Evolutionary conservation across 2,113 vertebrate genomes (phyloP).

Genomic region (Peromyscus polionotus): DNA sequence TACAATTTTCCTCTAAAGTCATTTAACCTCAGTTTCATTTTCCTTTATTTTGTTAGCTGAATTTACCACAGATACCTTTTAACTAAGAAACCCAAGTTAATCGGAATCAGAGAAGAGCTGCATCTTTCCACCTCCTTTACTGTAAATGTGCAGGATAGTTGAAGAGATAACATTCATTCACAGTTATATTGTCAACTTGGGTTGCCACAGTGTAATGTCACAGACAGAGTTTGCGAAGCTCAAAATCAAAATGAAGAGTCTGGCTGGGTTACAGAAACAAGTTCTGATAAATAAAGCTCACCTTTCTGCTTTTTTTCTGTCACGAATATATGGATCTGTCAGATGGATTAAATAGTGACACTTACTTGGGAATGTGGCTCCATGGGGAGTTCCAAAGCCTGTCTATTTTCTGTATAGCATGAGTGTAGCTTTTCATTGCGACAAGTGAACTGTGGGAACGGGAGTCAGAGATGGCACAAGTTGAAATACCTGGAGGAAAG

Average conservation of each 20-base stretch:
- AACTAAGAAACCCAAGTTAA: not conserved
- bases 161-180: not conserved
- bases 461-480: not conserved
- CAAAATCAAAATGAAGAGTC: not conserved
- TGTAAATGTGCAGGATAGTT: not conserved
- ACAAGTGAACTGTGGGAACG: not conserved
- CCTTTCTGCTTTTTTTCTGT: not conserved
- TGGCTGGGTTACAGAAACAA: not conserved
- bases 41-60: not conserved
- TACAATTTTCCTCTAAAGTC: not conserved
- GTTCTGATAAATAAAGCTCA: not conserved
- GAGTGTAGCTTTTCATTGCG: not conserved
- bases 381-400: not conserved
- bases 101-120: not conserved
- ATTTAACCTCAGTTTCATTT: not conserved
- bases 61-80: not conserved
- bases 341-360: not conserved
- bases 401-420: not conserved
- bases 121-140: not conserved
- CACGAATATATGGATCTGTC: not conserved
- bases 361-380: not conserved
- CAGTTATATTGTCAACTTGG: not conserved
- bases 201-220: not conserved
- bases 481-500: not conserved
- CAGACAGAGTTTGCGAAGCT: not conserved